Evolutionary conservation across 2,113 vertebrate genomes (phyloP).

Genomic region (Clarias magur): DNA sequence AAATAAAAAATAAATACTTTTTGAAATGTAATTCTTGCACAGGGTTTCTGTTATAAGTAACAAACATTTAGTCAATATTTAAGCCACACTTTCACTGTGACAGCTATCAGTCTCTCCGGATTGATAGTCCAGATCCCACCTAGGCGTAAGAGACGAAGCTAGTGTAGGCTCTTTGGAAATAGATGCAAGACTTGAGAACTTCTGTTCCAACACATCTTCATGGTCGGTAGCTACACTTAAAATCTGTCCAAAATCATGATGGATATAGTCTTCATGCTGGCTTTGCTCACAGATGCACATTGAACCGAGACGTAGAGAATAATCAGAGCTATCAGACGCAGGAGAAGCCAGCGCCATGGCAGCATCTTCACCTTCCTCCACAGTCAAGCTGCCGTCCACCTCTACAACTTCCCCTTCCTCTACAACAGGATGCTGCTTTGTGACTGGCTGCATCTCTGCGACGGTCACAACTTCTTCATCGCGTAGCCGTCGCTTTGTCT

Average conservation of each 20-base stretch:
- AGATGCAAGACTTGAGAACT: slow-evolving; percentile 23
- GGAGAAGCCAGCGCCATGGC: slow-evolving; percentile 56
- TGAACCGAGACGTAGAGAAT: slow-evolving; percentile 47
- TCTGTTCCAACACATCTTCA: slow-evolving; percentile 32
- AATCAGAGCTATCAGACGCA: slow-evolving; percentile 53
- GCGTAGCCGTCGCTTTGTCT: slow-evolving; percentile 63
- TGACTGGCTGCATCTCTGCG: neutral
- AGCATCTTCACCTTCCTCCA: slow-evolving; percentile 69
- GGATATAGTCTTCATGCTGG: neutral
- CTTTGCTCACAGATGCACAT: slow-evolving; percentile 11
- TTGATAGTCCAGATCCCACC: slow-evolving; percentile 54
- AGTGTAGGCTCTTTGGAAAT: slow-evolving; percentile 29
- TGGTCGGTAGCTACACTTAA: neutral
- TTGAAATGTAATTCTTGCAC: neutral
- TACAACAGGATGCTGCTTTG: slow-evolving; percentile 59
- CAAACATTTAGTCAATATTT: slow-evolving; percentile 32
- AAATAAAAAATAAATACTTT: neutral
- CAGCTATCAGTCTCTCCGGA: slow-evolving; percentile 56
- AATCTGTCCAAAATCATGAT: slow-evolving; percentile 3
- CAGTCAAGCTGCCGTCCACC: slow-evolving; percentile 56
- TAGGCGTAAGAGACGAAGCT: slow-evolving; percentile 26
- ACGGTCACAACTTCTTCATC: slow-evolving; percentile 58
- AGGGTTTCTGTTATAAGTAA: neutral
- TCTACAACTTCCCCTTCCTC: slow-evolving; percentile 62
- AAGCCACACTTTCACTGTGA: slow-evolving; percentile 62